phyloP scores from a whole-genome alignment of 2,113 vertebrate species.

The Mustelus asterias region DNA sequence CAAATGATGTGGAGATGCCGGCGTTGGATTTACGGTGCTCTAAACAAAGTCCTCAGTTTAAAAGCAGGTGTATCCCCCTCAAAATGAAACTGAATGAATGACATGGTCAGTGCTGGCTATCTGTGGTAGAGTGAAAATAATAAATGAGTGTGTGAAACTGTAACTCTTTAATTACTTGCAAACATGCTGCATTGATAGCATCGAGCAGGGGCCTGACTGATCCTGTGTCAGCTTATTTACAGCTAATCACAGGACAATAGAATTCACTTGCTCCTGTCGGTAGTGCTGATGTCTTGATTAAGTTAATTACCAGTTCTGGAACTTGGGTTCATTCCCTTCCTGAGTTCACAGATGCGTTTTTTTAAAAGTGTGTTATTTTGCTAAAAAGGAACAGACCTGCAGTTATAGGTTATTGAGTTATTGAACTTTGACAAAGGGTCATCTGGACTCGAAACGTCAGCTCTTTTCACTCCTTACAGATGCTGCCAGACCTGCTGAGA shows the following conservation, averaged over 20 bases:
- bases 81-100: not conserved
- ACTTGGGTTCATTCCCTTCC: not conserved
- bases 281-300: not conserved
- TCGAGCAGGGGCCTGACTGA: not conserved
- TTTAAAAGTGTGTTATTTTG: not conserved
- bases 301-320: not conserved
- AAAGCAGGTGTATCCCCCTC: not conserved
- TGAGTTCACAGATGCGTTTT: not conserved
- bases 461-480: too few species aligned
- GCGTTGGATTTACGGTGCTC: too few species aligned
- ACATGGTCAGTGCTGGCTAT: not conserved
- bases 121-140: not conserved
- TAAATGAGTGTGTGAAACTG: not conserved
- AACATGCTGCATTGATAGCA: not conserved
- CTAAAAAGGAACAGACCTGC: not conserved
- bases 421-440: too few species aligned
- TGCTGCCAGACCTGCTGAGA: too few species aligned
- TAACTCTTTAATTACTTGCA: not conserved
- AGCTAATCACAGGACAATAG: not conserved
- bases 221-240: not conserved
- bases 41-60: not conserved
- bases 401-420: too few species aligned
- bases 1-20: too few species aligned
- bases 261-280: not conserved
- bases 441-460: too few species aligned